Evolutionary conservation across 2,797 vertebrate genomes (phyloP), one percentile per base, ranked within the genome.

Genomic region (Ptychadena robeensis): DNA sequence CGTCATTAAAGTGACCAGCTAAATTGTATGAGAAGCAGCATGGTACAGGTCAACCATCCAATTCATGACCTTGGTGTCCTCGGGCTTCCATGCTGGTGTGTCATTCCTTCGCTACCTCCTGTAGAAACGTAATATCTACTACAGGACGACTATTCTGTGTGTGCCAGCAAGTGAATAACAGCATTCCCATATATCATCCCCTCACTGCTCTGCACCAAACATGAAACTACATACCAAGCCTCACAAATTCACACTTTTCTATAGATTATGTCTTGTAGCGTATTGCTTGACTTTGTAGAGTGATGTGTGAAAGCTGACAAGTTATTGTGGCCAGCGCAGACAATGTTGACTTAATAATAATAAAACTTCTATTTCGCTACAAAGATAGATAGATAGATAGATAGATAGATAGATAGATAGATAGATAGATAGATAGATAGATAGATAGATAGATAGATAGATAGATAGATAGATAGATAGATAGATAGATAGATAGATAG

Each of bases 1-100:
- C 86, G 84, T 86, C 89, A 91, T 88, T 91, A 89, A 90, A 91
- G 89, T 82, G 89, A 89, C 89, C 73, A 88, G 88, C 87, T 86
- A 88, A 89, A 90, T 88, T 87, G 88, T 88, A 74, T 86, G 57
- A 87, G 80, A 84, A 79, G 88, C 87, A 66, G 64, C 75, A 44
- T 86, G 31, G 87, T 89, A 87, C 85, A 85, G 72, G 7, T 85
- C 84, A 67, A 86, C 86, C 88, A 81, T 25, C 88, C 86, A 70
- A 87, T 90, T 76, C 86, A 87, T 82, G 87, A 88, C 8, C 63
- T 37, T 11, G 22, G 35, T 64, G 57, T 63, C 37, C 59, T 32
- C 38, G 3, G 0, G 2, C 15, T n/a, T 35, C 28, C 25, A 9
- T 34, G 25, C n/a, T 66, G 65, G 67, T 44, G 78, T 66, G 34